Base-by-base conservation (phyloP, 2,797 vertebrate species). In the Falco biarmicus region DNA sequence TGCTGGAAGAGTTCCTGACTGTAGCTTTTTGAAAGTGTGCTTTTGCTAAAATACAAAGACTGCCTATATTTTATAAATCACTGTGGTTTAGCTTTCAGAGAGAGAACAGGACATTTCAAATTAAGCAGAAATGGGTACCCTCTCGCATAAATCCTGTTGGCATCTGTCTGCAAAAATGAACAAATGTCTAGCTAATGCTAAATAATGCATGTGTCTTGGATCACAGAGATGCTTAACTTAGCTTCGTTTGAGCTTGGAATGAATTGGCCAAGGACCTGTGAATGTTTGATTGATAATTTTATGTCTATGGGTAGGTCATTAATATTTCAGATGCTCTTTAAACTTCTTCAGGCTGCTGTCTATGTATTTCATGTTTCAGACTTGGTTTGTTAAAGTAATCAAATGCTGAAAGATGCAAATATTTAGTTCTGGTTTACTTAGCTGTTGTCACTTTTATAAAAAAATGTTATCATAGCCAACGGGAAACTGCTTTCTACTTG, bases 161-260 rank as follows among this genome's bases (percentile, higher is more conserved):
- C 94, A 90, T 91, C 63, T 91, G 85, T 81, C 89, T 95, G 64
- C 74, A 48, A 82, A 95, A 93, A 81, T 87, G 93, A 96, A 86
- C 85, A 79, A 94, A 84, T 86, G 85, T 95, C 89, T 95, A 84
- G 74, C 57, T 94, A 69, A 78, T 88, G 47, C 85, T 96, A 94
- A 96, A 97, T 96, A 95, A 94, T 96, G 74, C 73, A 94, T 96
- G 69, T 1, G 0, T 92, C 65, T 93, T 84, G 73, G 74, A 93
- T 95, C 88, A 87, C 70, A 89, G 70, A 88, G 70, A 70, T 95
- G 77, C 93, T 93, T 90, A 95, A 93, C 71, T 89, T 95, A 90
- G 83, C 69, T 93, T 87, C 29, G 0, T 84, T 86, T 86, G 81
- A 77, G 80, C 69, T 91, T 59, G 48, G 43, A 90, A 94, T 87